Conservation (phyloP, 2,888 invertebrate species). For the Mesorhabditis belari region DNA sequence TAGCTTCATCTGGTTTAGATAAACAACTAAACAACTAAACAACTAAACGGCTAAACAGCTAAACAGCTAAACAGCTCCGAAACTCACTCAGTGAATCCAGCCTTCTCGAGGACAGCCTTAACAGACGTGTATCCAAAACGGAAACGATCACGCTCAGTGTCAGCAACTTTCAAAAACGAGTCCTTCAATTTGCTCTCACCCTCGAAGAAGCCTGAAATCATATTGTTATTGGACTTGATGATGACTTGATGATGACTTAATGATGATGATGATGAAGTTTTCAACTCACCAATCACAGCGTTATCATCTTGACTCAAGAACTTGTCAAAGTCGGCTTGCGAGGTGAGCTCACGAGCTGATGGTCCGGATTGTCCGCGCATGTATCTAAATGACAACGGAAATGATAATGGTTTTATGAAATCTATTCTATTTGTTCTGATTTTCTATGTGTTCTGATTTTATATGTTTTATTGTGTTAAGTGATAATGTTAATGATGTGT, state of each 20-base stretch:
- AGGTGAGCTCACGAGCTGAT: conserved; percentile 75
- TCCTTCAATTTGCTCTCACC: conserved; percentile 64
- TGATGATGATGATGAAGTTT: background rate
- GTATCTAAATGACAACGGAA: no score
- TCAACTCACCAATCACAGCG: conserved; percentile 54
- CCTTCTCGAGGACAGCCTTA: conserved; percentile 69
- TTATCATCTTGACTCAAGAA: conserved; percentile 54
- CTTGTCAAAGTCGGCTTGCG: conserved; percentile 62
- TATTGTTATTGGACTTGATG: background rate
- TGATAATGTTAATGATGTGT: no score
- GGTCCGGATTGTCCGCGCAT: conserved; percentile 85
- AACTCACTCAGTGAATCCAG: conserved; percentile 70
- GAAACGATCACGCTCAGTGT: conserved; percentile 80
- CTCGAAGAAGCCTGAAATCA: conserved; percentile 57
- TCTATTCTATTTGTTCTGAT: background rate
- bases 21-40: no score
- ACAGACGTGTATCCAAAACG: conserved; percentile 77
- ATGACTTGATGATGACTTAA: background rate
- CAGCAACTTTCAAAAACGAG: conserved; percentile 79
- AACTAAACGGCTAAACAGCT: no score
- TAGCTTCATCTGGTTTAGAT: no score
- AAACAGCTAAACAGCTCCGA: no score
- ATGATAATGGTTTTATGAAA: conserved; percentile 44
- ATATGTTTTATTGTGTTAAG: background rate
- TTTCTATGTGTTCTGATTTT: background rate